A percentile compares a stretch with the other conserved stretches of the same genome.
Conservation (phyloP, 2,797 vertebrate genomes). For the Tympanoctomys barrerae region DNA sequence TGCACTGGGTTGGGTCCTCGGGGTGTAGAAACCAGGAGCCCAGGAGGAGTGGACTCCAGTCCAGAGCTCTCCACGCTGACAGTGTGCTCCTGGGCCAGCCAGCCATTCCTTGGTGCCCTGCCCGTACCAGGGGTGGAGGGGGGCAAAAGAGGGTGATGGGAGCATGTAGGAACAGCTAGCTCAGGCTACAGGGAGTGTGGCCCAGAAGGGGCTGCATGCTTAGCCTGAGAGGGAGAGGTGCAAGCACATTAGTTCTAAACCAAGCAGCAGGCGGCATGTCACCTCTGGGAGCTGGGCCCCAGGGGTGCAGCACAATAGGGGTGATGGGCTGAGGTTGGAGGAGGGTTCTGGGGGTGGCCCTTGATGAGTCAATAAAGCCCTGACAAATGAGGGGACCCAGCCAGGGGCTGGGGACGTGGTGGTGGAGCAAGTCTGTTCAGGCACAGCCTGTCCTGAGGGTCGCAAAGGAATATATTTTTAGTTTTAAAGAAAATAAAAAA, state of each 20-base stretch:
- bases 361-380: background rate
- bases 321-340: background rate
- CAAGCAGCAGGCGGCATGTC: background rate
- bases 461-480: no score
- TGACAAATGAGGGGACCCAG: background rate
- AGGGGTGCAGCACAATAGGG: background rate
- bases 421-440: background rate
- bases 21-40: background rate
- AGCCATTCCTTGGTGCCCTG: background rate
- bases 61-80: background rate
- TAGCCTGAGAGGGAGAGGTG: background rate
- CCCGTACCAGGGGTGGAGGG: background rate
- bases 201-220: background rate
- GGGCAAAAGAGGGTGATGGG: background rate
- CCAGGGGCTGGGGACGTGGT: background rate
- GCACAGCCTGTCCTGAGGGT: background rate
- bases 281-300: background rate
- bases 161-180: background rate
- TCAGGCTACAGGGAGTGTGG: rapidly evolving
- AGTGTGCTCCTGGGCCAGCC: background rate
- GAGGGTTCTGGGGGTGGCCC: background rate
- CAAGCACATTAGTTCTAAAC: background rate
- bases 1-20: background rate
- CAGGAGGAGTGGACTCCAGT: background rate
- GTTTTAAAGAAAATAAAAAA: no score